Percentiles rank a stretch among this genome's conserved stretches.
These are phyloP conservation scores for Mobula hypostoma DNA, from an alignment of 2,113 vertebrate genomes.

Conservation along the genomic window DNA sequence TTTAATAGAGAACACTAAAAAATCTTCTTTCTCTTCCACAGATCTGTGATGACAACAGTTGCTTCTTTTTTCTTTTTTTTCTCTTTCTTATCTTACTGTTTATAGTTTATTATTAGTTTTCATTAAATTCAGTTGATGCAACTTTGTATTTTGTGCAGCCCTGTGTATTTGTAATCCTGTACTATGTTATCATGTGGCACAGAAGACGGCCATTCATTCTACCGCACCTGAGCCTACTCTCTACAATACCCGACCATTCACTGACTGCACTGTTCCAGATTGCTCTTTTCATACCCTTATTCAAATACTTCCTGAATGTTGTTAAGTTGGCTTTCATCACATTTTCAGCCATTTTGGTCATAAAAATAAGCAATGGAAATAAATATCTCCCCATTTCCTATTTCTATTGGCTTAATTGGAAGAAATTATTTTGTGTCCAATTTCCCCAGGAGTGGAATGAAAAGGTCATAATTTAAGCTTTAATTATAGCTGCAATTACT, in stretches of 20 bases:
- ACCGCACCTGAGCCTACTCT: neutral
- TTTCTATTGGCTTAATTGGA: neutral
- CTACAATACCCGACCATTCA: neutral
- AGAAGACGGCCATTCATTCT: neutral
- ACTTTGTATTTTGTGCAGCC: too few species aligned
- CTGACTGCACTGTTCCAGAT: too few species aligned
- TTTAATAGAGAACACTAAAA: neutral
- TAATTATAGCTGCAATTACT: neutral
- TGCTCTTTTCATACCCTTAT: neutral
- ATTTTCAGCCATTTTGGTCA: neutral
- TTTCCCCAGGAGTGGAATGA: neutral
- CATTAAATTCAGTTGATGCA: neutral
- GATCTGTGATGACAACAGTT: slow-evolving; percentile 24
- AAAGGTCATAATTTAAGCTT: neutral
- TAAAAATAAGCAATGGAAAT: neutral
- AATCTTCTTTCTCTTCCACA: neutral
- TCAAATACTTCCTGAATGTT: neutral
- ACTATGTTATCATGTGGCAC: neutral
- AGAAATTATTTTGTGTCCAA: too few species aligned
- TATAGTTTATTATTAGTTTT: neutral
- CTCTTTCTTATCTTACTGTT: slow-evolving; percentile 21
- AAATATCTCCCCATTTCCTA: neutral
- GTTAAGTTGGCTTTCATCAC: neutral
- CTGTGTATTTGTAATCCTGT: neutral
- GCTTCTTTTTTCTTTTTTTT: slow-evolving; percentile 23